Evolutionary conservation across 2,797 vertebrate species (phyloP).

Genomic region (Uromys caudimaculatus): DNA sequence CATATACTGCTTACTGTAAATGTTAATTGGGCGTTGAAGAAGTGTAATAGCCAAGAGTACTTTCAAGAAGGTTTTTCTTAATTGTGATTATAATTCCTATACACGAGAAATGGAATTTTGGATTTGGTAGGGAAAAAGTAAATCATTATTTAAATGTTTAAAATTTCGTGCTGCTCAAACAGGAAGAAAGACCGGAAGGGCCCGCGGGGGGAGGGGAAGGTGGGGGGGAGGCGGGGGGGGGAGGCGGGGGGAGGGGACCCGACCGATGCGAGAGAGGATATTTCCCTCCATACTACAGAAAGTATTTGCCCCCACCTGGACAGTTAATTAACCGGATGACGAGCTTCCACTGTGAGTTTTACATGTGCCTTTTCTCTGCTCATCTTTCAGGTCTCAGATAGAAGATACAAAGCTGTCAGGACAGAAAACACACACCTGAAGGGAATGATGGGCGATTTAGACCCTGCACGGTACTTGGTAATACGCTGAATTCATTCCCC

Average conservation of each 20-base stretch:
- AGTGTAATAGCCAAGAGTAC: constrained; percentile 1
- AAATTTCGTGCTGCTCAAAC: constrained; percentile 43
- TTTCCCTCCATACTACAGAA: neutral
- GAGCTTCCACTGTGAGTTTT: constrained; percentile 38
- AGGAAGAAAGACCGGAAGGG: neutral
- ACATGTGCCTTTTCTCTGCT: constrained; percentile 57
- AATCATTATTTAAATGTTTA: constrained; percentile 26
- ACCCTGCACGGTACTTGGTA: constrained; percentile 81
- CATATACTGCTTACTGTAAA: constrained; percentile 16
- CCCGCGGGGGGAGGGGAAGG: too few relatives aligned
- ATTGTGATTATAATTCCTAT: neutral
- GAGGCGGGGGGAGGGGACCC: too few relatives aligned
- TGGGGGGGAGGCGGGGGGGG: neutral
- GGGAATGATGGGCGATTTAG: constrained; percentile 84
- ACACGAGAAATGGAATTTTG: constrained; percentile 1
- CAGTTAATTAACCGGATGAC: neutral
- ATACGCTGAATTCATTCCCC: constrained; percentile 47
- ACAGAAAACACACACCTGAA: constrained; percentile 85
- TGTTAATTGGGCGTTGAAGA: constrained; percentile 23
- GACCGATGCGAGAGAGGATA: neutral
- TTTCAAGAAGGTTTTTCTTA: neutral
- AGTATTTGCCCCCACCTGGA: neutral
- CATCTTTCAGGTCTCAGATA: constrained; percentile 83
- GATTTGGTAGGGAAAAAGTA: constrained; percentile 33
- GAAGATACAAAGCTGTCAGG: constrained; percentile 76